Evolutionary conservation across 1,140 invertebrate species (phyloP).

Genomic region (Daktulosphaira vitifoliae): DNA sequence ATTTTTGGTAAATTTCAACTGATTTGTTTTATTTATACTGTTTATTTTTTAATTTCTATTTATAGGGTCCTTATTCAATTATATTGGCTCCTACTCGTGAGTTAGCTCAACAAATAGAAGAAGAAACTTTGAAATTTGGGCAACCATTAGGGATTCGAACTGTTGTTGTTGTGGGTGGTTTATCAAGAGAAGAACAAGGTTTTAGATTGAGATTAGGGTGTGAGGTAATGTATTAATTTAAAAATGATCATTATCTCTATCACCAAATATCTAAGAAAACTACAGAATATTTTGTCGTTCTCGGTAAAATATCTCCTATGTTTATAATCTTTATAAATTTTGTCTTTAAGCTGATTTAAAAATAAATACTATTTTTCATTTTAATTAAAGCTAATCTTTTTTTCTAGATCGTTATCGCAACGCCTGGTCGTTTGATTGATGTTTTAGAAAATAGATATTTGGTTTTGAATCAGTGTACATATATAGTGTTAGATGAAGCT

Average conservation of each 20-base stretch:
- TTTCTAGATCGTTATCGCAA: constrained; percentile 93
- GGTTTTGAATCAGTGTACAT: constrained; percentile 90
- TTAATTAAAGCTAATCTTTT: constrained; percentile 19
- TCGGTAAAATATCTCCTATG: no score
- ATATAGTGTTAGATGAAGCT: constrained; percentile 88
- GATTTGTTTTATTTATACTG: not conserved
- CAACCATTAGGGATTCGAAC: constrained; percentile 88
- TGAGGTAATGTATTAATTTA: constrained; percentile 53
- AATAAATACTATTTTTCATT: no score
- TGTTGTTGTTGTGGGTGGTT: constrained; percentile 95
- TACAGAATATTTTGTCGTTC: no score
- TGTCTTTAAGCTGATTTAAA: no score
- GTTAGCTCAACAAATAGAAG: constrained; percentile 98
- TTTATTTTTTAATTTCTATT: constrained; percentile 4
- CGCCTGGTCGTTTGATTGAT: constrained; percentile 97
- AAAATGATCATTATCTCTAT: not conserved
- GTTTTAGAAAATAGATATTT: constrained; percentile 97
- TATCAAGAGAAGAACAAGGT: constrained; percentile 96
- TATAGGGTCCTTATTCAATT: constrained; percentile 96
- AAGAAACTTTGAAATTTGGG: constrained; percentile 97
- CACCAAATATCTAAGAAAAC: no score
- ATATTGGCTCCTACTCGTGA: constrained; percentile 98
- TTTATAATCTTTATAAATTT: no score
- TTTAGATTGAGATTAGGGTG: constrained; percentile 93
- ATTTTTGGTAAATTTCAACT: constrained; percentile 1